Evolutionary conservation across 1,140 invertebrate species (phyloP).

Genomic region (Caenorhabditis latens): DNA sequence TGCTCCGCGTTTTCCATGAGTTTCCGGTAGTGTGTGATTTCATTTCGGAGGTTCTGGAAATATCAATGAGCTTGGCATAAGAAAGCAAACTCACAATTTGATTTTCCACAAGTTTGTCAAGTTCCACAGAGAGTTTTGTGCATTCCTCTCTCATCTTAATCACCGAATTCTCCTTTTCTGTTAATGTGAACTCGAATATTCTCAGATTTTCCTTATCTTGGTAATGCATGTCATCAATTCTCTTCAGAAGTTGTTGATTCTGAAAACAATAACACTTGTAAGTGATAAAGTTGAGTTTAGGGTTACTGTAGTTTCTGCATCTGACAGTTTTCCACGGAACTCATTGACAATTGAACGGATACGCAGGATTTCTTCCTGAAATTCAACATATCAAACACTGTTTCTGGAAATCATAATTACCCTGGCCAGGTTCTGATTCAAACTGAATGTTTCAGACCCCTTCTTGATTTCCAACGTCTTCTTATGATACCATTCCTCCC

Average conservation of each 20-base stretch:
- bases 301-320: neutral
- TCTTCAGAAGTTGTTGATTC: slow-evolving; percentile 18
- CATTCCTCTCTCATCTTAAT: slow-evolving; percentile 12
- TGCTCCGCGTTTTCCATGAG: slow-evolving; percentile 13
- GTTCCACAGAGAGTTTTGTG: slow-evolving; percentile 19
- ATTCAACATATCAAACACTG: neutral
- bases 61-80: neutral
- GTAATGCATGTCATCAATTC: neutral
- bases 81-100: neutral
- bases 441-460: neutral
- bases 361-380: neutral
- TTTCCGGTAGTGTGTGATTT: slow-evolving; percentile 8
- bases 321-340: slow-evolving; percentile 16
- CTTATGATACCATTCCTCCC: slow-evolving; percentile 35
- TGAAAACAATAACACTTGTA: neutral
- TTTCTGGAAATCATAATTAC: neutral
- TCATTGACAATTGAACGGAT: slow-evolving; percentile 6
- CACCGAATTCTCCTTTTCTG: neutral
- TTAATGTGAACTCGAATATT: neutral
- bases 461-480: slow-evolving; percentile 4
- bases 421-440: neutral
- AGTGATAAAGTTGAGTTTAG: neutral
- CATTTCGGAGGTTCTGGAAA: neutral
- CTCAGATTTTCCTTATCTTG: slow-evolving; percentile 13
- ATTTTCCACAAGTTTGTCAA: neutral